Percentiles rank a stretch among this genome's conserved stretches.
phyloP scores from a whole-genome alignment of 2,888 invertebrate genomes.

The Mythimna vitellina region DNA sequence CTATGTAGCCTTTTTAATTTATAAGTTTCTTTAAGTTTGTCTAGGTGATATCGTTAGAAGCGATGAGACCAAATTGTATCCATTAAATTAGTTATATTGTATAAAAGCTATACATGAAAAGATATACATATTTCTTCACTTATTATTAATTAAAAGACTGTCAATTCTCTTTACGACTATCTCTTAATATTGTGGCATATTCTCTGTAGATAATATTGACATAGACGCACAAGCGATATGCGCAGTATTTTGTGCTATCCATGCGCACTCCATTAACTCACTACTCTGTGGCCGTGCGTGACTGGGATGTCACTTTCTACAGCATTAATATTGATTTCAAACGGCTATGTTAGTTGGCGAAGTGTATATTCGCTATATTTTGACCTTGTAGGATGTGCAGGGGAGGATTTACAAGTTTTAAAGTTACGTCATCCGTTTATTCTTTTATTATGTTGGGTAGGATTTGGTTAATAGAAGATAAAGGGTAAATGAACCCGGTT shows the following conservation, averaged over 20 bases:
- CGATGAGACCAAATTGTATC: too few relatives aligned
- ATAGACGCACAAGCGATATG: too few relatives aligned
- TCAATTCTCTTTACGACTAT: too few relatives aligned
- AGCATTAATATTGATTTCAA: slow-evolving; percentile 59
- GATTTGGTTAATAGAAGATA: too few relatives aligned
- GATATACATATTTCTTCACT: too few relatives aligned
- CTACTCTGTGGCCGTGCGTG: slow-evolving; percentile 43
- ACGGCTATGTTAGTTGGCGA: slow-evolving; percentile 36
- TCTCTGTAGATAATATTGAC: neutral
- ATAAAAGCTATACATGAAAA: too few relatives aligned
- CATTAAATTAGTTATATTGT: too few relatives aligned
- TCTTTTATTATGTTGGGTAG: neutral
- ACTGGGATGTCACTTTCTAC: slow-evolving; percentile 57
- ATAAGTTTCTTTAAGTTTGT: too few relatives aligned
- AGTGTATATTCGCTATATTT: slow-evolving; percentile 32
- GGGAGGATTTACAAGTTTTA: neutral
- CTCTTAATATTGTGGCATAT: neutral
- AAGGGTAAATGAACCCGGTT: too few relatives aligned
- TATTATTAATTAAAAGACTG: too few relatives aligned
- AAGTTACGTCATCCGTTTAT: neutral
- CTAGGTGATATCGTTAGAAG: too few relatives aligned
- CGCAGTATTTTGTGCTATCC: neutral
- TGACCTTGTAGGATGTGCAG: slow-evolving; percentile 3
- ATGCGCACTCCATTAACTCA: slow-evolving; percentile 19
- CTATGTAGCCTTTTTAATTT: too few relatives aligned